phyloP scores from a whole-genome alignment of 2,888 invertebrate genomes.

The Coelopa pilipes region DNA sequence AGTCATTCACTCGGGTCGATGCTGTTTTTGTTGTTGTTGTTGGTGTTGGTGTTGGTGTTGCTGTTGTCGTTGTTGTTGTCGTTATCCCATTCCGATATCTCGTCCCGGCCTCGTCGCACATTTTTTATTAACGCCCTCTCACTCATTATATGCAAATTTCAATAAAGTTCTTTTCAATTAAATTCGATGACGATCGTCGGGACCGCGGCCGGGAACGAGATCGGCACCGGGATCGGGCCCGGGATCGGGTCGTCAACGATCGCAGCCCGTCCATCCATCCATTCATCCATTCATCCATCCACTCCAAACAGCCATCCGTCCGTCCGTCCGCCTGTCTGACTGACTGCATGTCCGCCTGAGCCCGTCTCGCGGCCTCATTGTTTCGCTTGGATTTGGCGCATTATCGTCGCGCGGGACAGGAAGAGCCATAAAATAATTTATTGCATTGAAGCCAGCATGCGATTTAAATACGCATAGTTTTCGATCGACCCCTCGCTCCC shows the following conservation, averaged over 20 bases:
- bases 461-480: constrained; percentile 16
- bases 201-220: background rate
- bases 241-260: constrained; percentile 10
- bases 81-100: constrained; percentile 31
- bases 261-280: constrained; percentile 11
- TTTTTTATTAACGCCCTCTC: constrained; percentile 35
- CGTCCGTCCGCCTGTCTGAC: background rate
- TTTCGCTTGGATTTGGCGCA: constrained; percentile 26
- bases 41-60: background rate
- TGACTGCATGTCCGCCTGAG: background rate
- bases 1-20: too few relatives aligned
- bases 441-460: constrained; percentile 36
- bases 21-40: constrained; percentile 3
- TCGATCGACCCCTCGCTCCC: background rate
- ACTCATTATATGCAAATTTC: constrained; percentile 63
- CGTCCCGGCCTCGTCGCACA: background rate
- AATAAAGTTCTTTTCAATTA: constrained; percentile 50
- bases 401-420: constrained; percentile 35
- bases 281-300: background rate
- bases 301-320: too few relatives aligned
- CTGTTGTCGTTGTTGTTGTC: constrained; percentile 1
- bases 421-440: constrained; percentile 40
- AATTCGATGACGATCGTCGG: constrained; percentile 33
- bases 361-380: constrained; percentile 14
- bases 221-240: too few relatives aligned